Base-by-base conservation (phyloP, 2,113 vertebrate species). In the Oplegnathus fasciatus region DNA sequence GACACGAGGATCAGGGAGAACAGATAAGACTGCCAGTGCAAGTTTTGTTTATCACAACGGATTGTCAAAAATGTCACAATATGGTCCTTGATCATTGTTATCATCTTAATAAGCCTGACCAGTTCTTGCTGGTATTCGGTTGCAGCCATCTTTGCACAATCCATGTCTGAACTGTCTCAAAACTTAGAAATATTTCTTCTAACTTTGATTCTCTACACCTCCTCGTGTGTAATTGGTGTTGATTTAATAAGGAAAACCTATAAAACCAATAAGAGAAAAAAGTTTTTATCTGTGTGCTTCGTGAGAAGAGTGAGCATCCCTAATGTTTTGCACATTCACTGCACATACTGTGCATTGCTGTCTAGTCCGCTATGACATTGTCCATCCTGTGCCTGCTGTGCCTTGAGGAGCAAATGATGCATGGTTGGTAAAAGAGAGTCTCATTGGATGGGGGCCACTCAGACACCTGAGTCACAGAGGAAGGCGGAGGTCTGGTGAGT, bases 391-490 rank as follows among this genome's bases (percentile, higher is more conserved):
- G 58, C 70, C n/a, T 61, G 44, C 52, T 32, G 66, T 37, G 76
- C 76, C 77, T 71, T 42, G 37, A 80, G 82, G 85, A 84, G 73
- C 28, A 34, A 69, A 79, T 72, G 73, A 85, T 85, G 82, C 83
- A 50, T 67, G 84, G 40, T 73, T 50, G 0, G 46, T 80, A 50
- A 87, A 67, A 82, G 67, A 70, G 58, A 72, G 55, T 89, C 61
- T 87, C 65, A 50, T 11, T 92, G 89, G 88, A 91, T 37, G 48
- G 84, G 34, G 57, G 82, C 87, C 78, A 88, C 40, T 78, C 79
- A 89, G 94, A 94, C 89, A 94, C 92, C 90, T 89, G 93, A 94
- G 83, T 92, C 89, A 86, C 79, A 32, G 80, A 91, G 84, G 89
- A 88, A 84, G 86, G 84, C 37, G 4, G 75, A 76, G 86, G 87